Conservation (phyloP, 1,140 invertebrate genomes). For the Diabrotica undecimpunctata region DNA sequence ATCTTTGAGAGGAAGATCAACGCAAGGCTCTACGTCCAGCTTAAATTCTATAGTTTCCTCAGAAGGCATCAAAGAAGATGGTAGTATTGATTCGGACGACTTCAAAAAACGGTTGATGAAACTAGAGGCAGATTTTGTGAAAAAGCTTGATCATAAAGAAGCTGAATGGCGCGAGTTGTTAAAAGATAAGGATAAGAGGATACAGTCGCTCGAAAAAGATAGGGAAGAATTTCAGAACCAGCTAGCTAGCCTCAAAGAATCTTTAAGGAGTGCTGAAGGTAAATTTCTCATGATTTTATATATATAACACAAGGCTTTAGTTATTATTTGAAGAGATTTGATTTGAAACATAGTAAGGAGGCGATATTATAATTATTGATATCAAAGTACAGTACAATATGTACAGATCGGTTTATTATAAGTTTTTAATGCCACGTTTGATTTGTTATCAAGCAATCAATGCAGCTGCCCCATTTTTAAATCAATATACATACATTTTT, state of each 20-base stretch:
- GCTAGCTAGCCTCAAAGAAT: constrained; percentile 58
- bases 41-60: constrained; percentile 53
- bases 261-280: constrained; percentile 63
- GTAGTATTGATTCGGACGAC: constrained; percentile 48
- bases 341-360: neutral
- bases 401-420: too few species aligned
- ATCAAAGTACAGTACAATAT: too few species aligned
- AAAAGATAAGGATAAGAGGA: constrained; percentile 55
- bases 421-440: too few species aligned
- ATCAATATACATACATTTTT: too few species aligned
- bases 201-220: constrained; percentile 57
- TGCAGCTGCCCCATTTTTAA: too few species aligned
- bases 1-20: constrained; percentile 53
- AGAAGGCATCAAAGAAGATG: constrained; percentile 45
- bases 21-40: constrained; percentile 59
- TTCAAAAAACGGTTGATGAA: constrained; percentile 50
- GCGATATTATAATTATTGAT: neutral
- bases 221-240: constrained; percentile 56
- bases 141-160: constrained; percentile 63
- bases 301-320: too few species aligned
- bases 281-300: constrained; percentile 7
- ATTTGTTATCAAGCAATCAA: too few species aligned
- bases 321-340: neutral
- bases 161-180: constrained; percentile 61
- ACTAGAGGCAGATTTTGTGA: constrained; percentile 56